Evolutionary conservation across 2,888 invertebrate genomes (phyloP).

Genomic region (Lepidocyrtinus sp.): DNA sequence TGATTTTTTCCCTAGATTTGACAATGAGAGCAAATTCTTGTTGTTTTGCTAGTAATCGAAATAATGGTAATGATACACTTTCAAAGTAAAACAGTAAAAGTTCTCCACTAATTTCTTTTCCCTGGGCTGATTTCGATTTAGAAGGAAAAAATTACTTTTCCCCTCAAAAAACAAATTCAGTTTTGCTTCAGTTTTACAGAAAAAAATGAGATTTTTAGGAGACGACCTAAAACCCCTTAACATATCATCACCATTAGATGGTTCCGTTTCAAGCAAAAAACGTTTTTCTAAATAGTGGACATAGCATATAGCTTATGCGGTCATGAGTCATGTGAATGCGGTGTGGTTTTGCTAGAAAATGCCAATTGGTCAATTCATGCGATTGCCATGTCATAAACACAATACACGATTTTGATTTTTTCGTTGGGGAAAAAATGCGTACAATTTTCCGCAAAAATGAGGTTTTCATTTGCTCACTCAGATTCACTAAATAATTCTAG

Average conservation of each 20-base stretch:
- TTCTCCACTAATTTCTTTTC: slow-evolving; percentile 22
- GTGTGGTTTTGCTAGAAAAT: not conserved
- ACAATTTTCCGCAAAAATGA: not conserved
- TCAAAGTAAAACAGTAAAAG: slow-evolving; percentile 1
- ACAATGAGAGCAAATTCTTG: slow-evolving; percentile 16
- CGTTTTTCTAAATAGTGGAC: slow-evolving; percentile 25
- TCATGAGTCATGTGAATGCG: slow-evolving; percentile 14
- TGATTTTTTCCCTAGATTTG: slow-evolving; percentile 2
- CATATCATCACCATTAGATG: slow-evolving; percentile 1
- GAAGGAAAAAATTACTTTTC: slow-evolving; percentile 26
- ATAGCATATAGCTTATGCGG: slow-evolving; percentile 7
- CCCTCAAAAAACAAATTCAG: slow-evolving; percentile 25
- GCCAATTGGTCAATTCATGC: not conserved
- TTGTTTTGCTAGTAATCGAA: not conserved
- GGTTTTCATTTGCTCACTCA: not conserved
- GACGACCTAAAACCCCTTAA: slow-evolving; percentile 43
- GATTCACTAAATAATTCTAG: not conserved
- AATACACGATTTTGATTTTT: slow-evolving; percentile 22
- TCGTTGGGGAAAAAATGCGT: not conserved
- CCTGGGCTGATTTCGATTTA: too few species aligned
- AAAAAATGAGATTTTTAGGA: slow-evolving; percentile 56
- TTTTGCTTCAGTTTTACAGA: slow-evolving; percentile 35
- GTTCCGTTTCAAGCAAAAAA: not conserved
- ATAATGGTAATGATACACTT: slow-evolving; percentile 18
- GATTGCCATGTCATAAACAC: too few species aligned